phyloP scores from a whole-genome alignment of 2,113 vertebrate genomes.

The human region GRCh38 chr11:60303001-60303500 shows the following conservation, averaged over 20 bases:
- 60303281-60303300: neutral
- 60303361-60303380: neutral
- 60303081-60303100: neutral
- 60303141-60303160: neutral
- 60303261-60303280: neutral
- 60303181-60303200: neutral
- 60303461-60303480: no score
- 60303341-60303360: neutral
- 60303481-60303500: no score
- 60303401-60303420: neutral
- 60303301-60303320: neutral
- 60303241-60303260: neutral
- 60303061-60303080: neutral
- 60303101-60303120: neutral
- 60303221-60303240: neutral
- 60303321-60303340: neutral
- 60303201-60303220: neutral
- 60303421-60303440: accelerated
- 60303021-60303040: neutral
- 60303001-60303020: neutral
- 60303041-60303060: neutral
- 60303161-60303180: neutral
- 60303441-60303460: no score
- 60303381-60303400: neutral
- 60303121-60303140: neutral